Base-by-base conservation (phyloP, 1,140 invertebrate species). In the Plectrocnemia conspersa region DNA sequence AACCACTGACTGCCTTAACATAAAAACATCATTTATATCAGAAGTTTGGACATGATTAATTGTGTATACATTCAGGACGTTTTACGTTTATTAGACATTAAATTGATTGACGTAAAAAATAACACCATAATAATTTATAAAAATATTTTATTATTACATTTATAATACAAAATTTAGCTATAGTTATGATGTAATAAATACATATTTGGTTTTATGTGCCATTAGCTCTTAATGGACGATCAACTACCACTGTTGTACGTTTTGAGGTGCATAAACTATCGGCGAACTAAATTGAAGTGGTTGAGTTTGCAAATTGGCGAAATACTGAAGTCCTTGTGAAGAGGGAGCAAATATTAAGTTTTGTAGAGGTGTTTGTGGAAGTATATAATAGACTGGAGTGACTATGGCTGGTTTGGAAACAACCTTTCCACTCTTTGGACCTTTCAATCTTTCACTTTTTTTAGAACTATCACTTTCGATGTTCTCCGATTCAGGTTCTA, bases 241-340 rank as follows among this genome's bases (percentile, higher is more conserved):
- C n/a, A n/a, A n/a, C 40, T 54, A 54, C 44, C 15, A 54, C 29
- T 45, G n/a, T 21, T 54, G 52, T 15, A 45, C 24, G 52, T 45
- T 45, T 45, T 54, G 52, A 3, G 52, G 29, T 23, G 40, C 46
- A 23, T 54, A 54, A 3, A 44, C 52, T 21, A 54, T 4, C n/a
- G 49, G 36, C 24, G 52, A 1, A 10, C 27, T 32, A 6, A 33
- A 19, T n/a, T n/a, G n/a, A 1, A 47, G 36, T 0, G 54, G 24
- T 13, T 49, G 23, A 10, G 25, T 18, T 35, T 49, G 47, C 2
- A 50, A 3, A n/a, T 49, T 40, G 6, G 35, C 45, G 21, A 57
- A 52, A 23, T 57, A 57, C 25, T 57, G 55, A 4, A 52, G 10
- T 2, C 19, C 40, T 21, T 57, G 55, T 3, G 46, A 46, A 13